A percentile compares a stretch with the other conserved stretches of the same genome.
Conservation (phyloP, 2,888 invertebrate species). For the Limnephilus rhombicus region DNA sequence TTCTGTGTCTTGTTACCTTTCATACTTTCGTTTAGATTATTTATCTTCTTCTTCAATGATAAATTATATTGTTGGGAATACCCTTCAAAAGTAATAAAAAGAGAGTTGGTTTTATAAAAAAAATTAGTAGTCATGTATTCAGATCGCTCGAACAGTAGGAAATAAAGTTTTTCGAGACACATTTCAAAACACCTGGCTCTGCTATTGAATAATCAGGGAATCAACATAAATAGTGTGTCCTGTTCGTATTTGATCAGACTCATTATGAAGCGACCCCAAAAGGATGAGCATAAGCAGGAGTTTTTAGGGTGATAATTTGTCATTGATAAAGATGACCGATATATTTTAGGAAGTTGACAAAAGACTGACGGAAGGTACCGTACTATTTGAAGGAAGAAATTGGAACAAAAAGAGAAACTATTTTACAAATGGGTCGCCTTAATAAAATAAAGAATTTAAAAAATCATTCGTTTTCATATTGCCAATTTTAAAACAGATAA, state of each 20-base stretch:
- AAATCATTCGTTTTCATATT: neutral
- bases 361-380: too few species aligned
- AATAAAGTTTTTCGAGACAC: too few species aligned
- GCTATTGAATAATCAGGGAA: neutral
- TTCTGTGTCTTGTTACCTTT: too few species aligned
- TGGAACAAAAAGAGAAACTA: neutral
- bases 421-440: neutral
- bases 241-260: neutral
- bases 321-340: neutral
- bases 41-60: too few species aligned
- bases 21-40: too few species aligned
- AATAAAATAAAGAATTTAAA: neutral
- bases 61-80: too few species aligned
- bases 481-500: neutral
- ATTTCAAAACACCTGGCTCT: too few species aligned
- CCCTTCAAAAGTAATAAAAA: too few species aligned
- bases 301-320: neutral
- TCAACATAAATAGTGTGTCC: neutral
- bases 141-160: too few species aligned
- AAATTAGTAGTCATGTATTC: too few species aligned
- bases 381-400: neutral
- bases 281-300: neutral
- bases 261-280: neutral
- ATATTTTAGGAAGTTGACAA: too few species aligned
- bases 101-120: too few species aligned